A percentile compares a stretch with the other conserved stretches of the same genome.
Conservation (phyloP, 2,113 vertebrate species). For the Trochalopteron elliotii region DNA sequence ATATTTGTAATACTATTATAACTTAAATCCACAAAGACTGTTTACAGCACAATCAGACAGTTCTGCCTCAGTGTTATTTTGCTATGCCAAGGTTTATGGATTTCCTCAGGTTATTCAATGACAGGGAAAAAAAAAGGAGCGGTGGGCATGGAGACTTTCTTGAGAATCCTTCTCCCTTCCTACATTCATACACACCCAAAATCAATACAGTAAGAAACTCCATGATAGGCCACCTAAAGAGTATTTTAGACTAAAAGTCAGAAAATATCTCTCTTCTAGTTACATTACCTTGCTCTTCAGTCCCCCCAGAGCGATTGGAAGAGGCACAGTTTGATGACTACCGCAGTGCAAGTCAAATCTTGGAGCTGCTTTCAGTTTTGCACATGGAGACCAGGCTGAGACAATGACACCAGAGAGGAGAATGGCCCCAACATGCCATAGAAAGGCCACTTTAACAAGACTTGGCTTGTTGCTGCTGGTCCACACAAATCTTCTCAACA, state of each 20-base stretch:
- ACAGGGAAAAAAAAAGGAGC: rapidly evolving
- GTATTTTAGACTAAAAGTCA: background rate
- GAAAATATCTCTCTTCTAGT: background rate
- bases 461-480: background rate
- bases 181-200: background rate
- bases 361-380: background rate
- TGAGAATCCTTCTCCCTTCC: background rate
- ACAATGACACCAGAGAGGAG: background rate
- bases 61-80: background rate
- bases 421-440: rapidly evolving
- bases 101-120: background rate
- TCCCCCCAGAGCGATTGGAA: background rate
- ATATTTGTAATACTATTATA: constrained; percentile 10
- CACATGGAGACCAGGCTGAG: background rate
- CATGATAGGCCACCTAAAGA: background rate
- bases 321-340: background rate
- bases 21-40: background rate
- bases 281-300: background rate
- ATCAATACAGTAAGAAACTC: background rate
- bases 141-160: rapidly evolving
- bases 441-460: background rate
- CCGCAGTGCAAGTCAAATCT: background rate
- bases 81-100: background rate
- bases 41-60: background rate
- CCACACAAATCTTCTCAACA: background rate